Conservation (phyloP, 64 coral and sea anemone species). For the Stichodactyla mertensii region DNA sequence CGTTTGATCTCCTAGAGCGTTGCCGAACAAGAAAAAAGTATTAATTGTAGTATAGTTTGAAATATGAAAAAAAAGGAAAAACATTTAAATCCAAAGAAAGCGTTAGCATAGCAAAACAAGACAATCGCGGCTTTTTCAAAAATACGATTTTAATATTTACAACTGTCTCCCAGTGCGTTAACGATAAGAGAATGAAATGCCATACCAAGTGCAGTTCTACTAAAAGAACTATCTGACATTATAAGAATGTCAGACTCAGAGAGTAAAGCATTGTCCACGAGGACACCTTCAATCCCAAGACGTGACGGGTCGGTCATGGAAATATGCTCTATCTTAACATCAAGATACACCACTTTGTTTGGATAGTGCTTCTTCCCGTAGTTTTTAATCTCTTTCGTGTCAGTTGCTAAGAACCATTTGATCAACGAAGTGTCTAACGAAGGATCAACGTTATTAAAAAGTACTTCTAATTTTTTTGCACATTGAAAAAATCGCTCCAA, state of each 20-base stretch:
- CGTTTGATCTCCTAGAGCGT: too few species aligned
- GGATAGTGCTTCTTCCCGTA: constrained; percentile 5
- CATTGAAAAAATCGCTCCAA: constrained; percentile 23
- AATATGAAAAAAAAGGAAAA: too few species aligned
- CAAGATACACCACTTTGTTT: background rate
- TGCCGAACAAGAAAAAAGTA: too few species aligned
- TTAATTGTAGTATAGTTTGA: too few species aligned
- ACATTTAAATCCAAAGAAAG: too few species aligned
- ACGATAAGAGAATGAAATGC: background rate
- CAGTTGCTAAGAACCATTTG: constrained; percentile 35
- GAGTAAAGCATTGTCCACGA: constrained; percentile 31
- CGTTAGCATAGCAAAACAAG: too few species aligned
- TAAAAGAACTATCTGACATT: constrained; percentile 37
- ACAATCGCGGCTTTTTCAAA: too few species aligned
- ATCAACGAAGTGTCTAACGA: background rate
- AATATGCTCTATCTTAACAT: constrained; percentile 32
- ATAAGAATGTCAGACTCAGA: constrained; percentile 40
- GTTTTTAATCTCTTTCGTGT: constrained; percentile 19
- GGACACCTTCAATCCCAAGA: constrained; percentile 24
- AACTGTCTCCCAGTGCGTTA: constrained; percentile 29
- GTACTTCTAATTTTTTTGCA: constrained; percentile 20
- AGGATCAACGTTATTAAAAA: background rate
- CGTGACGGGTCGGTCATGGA: background rate
- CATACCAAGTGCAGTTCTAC: constrained; percentile 27
- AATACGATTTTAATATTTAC: constrained; percentile 4